phyloP scores from a whole-genome alignment of 2,888 invertebrate genomes.

The Cosmia trapezina region DNA sequence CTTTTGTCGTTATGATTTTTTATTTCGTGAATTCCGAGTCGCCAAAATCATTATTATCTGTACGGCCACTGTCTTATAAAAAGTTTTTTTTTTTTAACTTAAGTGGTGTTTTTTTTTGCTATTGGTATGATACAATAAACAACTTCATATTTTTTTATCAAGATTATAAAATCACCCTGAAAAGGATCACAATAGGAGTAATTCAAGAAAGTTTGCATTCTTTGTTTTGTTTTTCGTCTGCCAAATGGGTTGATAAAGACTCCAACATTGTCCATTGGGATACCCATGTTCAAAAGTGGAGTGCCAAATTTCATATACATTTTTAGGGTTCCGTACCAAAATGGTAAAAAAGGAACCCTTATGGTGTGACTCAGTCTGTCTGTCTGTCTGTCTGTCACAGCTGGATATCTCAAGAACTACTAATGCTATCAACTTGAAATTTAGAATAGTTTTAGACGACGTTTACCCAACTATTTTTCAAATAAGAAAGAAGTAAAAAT shows the following conservation, averaged over 20 bases:
- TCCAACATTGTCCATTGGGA: not conserved
- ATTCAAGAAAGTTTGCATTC: too few relatives aligned
- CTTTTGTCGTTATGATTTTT: conserved; percentile 31
- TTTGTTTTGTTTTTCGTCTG: too few relatives aligned
- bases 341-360: too few relatives aligned
- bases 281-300: not conserved
- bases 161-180: too few relatives aligned
- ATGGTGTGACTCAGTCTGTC: too few relatives aligned
- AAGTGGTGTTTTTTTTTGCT: not conserved
- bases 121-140: not conserved
- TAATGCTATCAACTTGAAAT: too few relatives aligned
- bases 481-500: too few relatives aligned
- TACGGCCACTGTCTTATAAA: not conserved
- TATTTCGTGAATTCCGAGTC: conserved; percentile 12
- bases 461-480: too few relatives aligned
- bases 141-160: not conserved
- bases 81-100: not conserved
- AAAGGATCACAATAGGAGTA: not conserved
- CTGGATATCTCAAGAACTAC: too few relatives aligned
- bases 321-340: too few relatives aligned
- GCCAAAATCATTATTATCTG: conserved; percentile 17
- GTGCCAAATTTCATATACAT: not conserved
- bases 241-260: not conserved
- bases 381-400: too few relatives aligned
- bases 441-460: too few relatives aligned